These are phyloP conservation scores for Acrocephalus arundinaceus DNA, from an alignment of 2,113 vertebrate species.

Conservation along the genomic window DNA sequence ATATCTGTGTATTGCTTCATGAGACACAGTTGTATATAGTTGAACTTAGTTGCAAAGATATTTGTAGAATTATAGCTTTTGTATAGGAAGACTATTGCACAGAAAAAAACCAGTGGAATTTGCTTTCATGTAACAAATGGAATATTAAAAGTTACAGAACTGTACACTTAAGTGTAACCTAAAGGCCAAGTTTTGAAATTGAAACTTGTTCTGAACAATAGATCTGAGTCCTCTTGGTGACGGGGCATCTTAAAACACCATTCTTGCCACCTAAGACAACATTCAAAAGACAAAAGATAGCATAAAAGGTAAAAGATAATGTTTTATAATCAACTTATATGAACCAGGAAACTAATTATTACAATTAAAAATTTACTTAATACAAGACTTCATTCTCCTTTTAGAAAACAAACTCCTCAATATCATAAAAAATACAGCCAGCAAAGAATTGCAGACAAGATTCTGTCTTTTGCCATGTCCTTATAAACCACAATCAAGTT, in stretches of 20 bases:
- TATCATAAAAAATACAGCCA: background rate
- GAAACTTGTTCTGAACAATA: background rate
- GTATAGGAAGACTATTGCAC: background rate
- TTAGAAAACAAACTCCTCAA: background rate
- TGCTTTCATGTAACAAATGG: background rate
- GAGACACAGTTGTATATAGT: background rate
- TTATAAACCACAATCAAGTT: background rate
- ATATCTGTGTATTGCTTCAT: background rate
- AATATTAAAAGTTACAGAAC: background rate
- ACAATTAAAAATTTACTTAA: background rate
- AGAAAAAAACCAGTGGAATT: background rate
- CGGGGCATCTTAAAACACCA: background rate
- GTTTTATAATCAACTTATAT: background rate
- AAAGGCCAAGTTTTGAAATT: background rate
- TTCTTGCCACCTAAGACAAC: background rate
- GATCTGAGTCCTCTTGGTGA: background rate
- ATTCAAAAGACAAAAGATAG: background rate
- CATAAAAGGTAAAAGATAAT: background rate
- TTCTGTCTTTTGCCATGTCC: background rate
- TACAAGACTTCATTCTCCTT: background rate
- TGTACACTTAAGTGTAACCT: background rate
- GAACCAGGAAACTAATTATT: background rate
- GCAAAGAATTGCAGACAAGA: background rate
- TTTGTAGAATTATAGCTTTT: background rate
- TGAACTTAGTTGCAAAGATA: background rate